Evolutionary conservation across 30 jellyfish, hydroid and myxozoan genomes (phyloP), one percentile per base, ranked within the genome.

Genomic region (Aurelia aurita complex sp. Pacific): DNA sequence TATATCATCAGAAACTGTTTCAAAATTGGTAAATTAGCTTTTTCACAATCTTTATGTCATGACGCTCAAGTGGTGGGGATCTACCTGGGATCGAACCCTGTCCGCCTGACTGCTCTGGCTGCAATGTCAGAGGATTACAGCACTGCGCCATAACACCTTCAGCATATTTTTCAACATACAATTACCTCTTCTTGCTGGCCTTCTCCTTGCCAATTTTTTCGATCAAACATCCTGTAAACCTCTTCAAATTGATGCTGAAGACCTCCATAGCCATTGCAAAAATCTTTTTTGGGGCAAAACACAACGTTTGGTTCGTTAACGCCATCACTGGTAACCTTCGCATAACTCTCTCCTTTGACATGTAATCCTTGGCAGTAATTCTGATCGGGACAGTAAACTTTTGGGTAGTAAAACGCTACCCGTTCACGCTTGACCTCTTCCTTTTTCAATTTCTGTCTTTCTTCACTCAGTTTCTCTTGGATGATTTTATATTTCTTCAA

Each of bases 331-430:
- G 13, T 42, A 35, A 29, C 59, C 34, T 42, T 19, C 1, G 64
- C 29, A 32, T 19, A 32, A 43, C 59, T 64, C 15, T 79, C 38
- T 6, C 75, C 76, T 13, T 73, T 77, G 55, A 59, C 87, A 5
- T 61, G 33, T 3, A 36, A 38, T 1, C 87, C 93, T 43, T 61
- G 85, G 79, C 96, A 87, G 54, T 76, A 78, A 0, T 60, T 73
- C 50, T 87, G 96, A 66, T 87, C 96, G 10, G 96, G 87, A 72
- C 96, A 87, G 60, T 73, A 87, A 17, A 87, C 90, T 4, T 78
- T 57, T 11, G 96, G 82, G 14, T 75, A 34, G 62, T 69, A 73
- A 11, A 1, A 43, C 52, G 15, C 82, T 1, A 57, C 63, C 66
- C 46, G 17, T 38, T 46, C 55, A 46, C 10, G 23, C 13, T 17